A percentile compares a stretch with the other conserved stretches of the same genome.
phyloP scores from a whole-genome alignment of 2,113 vertebrate species.

The Takifugu flavidus region DNA sequence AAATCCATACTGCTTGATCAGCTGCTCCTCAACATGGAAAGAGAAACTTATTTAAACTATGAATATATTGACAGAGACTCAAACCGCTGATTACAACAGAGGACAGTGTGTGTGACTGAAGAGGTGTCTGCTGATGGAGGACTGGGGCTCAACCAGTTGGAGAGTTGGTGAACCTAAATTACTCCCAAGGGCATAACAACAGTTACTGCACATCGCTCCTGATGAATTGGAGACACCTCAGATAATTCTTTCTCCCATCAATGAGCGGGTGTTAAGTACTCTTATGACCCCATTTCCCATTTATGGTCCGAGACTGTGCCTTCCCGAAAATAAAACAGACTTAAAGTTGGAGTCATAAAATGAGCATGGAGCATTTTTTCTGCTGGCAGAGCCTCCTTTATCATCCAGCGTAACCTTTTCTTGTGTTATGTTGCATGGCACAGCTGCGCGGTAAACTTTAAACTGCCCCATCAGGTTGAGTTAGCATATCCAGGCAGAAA shows the following conservation, averaged over 20 bases:
- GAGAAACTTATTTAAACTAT: neutral
- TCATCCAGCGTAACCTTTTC: neutral
- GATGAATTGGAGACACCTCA: neutral
- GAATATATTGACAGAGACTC: neutral
- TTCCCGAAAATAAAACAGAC: too few species aligned
- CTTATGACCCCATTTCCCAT: neutral
- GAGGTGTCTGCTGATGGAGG: neutral
- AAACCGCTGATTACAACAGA: neutral
- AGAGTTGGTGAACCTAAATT: neutral
- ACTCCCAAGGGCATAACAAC: neutral
- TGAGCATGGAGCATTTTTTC: too few species aligned
- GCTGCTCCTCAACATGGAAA: slow-evolving; percentile 36
- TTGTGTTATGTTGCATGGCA: slow-evolving; percentile 38
- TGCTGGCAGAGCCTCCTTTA: too few species aligned
- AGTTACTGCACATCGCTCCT: neutral
- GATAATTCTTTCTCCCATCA: neutral
- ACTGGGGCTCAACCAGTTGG: neutral
- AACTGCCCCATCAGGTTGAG: slow-evolving; percentile 50
- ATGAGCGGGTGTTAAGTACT: neutral
- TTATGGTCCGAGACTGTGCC: neutral
- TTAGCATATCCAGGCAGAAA: slow-evolving; percentile 59
- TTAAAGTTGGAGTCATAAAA: too few species aligned
- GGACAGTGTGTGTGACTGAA: neutral
- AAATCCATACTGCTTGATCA: slow-evolving; percentile 47
- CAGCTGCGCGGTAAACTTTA: slow-evolving; percentile 43